A percentile compares a stretch with the other conserved stretches of the same genome.
Evolutionary conservation across 2,888 invertebrate species (phyloP).

Genomic region (Aelia acuminata): DNA sequence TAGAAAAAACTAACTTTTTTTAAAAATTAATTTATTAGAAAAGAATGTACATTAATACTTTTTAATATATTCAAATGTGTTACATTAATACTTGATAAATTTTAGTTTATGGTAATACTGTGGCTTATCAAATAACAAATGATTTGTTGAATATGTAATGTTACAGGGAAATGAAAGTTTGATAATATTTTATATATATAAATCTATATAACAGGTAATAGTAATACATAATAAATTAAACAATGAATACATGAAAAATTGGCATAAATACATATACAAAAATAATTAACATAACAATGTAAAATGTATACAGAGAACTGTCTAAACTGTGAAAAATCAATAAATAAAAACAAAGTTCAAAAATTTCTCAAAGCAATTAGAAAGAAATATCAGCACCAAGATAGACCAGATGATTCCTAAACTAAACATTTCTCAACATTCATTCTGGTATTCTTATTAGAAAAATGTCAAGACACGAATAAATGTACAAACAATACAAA

Average conservation of each 20-base stretch:
- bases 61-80: conserved; percentile 43
- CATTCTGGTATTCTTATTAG: not conserved
- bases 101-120: conserved; percentile 54
- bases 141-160: conserved; percentile 11
- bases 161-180: conserved; percentile 12
- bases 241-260: conserved; percentile 46
- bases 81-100: conserved; percentile 46
- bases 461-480: not conserved
- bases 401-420: conserved; percentile 22
- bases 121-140: conserved; percentile 42
- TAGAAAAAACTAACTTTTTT: not conserved
- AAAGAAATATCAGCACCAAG: conserved; percentile 32
- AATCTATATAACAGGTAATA: conserved; percentile 53
- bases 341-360: conserved; percentile 14
- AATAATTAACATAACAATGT: conserved; percentile 37
- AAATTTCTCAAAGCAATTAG: not conserved
- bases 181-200: conserved; percentile 12
- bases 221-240: conserved; percentile 56
- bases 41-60: conserved; percentile 59
- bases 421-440: not conserved
- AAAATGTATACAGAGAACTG: conserved; percentile 4
- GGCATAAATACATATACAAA: conserved; percentile 48
- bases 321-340: conserved; percentile 17
- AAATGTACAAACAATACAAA: conserved; percentile 51
- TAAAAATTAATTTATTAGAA: conserved; percentile 52